Base-by-base conservation (phyloP, 2,113 vertebrate species). In the Petroica traversi region DNA sequence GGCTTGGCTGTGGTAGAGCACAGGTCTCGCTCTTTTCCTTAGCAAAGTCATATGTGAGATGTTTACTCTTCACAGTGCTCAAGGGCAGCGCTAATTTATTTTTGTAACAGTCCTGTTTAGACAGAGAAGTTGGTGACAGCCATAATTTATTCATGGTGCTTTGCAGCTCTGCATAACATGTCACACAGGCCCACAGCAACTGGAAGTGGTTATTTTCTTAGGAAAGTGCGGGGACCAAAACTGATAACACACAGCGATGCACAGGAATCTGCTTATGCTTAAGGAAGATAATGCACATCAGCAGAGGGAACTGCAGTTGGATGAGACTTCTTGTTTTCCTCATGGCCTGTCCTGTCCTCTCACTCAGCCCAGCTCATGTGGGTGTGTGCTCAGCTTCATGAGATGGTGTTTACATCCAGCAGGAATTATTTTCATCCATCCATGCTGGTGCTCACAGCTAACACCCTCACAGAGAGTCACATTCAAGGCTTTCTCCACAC, bases 81-180 rank as follows among this genome's bases (percentile, higher is more conserved):
- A 95, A 95, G 88, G 92, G 77, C 82, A 93, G 48, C 2, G 7
- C 67, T 95, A 94, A 96, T 96, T 96, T 97, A 92, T 95, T 96
- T 97, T 93, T 95, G 48, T 89, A 93, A 61, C 80, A 52, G 66
- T 81, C 59, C 51, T 85, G 84, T 97, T 95, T 55, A 79, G 93
- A 49, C 4, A 1, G 89, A 94, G 73, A 83, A 55, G 59, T 73
- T 95, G 88, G 88, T 95, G 95, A 95, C 89, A 96, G 85, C 38
- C 87, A 36, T 92, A 92, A 97, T 97, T 96, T 96, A 97, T 92
- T 96, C 93, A 81, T 82, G 80, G 84, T 89, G 79, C 68, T 93
- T 36, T 85, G 88, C 82, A 94, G 91, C 94, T 79, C 88, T 94
- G 87, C 74, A 72, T 75, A 73, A 68, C 81, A 57, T 84, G 86